Evolutionary conservation across 2,113 vertebrate genomes (phyloP).

Genomic region (Nibea albiflora): DNA sequence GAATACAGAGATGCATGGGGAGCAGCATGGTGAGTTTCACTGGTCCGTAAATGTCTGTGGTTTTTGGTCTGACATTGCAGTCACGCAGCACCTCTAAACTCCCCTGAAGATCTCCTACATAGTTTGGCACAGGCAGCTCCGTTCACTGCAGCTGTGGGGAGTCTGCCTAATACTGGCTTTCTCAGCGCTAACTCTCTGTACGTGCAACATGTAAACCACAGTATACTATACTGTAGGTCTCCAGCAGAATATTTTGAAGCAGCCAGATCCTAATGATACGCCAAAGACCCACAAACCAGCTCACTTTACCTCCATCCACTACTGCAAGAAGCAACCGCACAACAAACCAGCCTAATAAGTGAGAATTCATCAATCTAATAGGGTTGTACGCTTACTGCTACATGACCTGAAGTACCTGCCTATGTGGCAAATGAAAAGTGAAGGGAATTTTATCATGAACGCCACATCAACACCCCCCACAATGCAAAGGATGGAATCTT

Average conservation of each 20-base stretch:
- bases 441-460: slow-evolving; percentile 1
- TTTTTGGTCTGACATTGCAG: slow-evolving; percentile 62
- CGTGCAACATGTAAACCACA: slow-evolving; percentile 65
- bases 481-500: slow-evolving; percentile 19
- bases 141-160: slow-evolving; percentile 64
- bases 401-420: slow-evolving; percentile 6
- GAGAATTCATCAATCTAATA: slow-evolving; percentile 8
- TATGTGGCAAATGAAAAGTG: slow-evolving; percentile 19
- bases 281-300: slow-evolving; percentile 49
- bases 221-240: slow-evolving; percentile 47
- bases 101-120: slow-evolving; percentile 64
- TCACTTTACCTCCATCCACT: slow-evolving; percentile 30
- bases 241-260: slow-evolving; percentile 53
- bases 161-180: slow-evolving; percentile 60
- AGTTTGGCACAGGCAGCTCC: slow-evolving; percentile 54
- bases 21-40: slow-evolving; percentile 38
- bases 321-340: slow-evolving; percentile 32
- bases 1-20: slow-evolving; percentile 23
- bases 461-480: slow-evolving; percentile 18
- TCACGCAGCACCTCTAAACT: slow-evolving; percentile 61
- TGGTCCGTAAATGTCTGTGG: slow-evolving; percentile 68
- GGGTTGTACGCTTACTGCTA: not conserved
- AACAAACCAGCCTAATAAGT: slow-evolving; percentile 10
- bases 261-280: slow-evolving; percentile 66
- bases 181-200: slow-evolving; percentile 61